Percentiles rank a stretch among this genome's conserved stretches.
These are phyloP conservation scores for Simalia tracyae DNA, from an alignment of 2,797 vertebrate genomes.

Conservation along the genomic window DNA sequence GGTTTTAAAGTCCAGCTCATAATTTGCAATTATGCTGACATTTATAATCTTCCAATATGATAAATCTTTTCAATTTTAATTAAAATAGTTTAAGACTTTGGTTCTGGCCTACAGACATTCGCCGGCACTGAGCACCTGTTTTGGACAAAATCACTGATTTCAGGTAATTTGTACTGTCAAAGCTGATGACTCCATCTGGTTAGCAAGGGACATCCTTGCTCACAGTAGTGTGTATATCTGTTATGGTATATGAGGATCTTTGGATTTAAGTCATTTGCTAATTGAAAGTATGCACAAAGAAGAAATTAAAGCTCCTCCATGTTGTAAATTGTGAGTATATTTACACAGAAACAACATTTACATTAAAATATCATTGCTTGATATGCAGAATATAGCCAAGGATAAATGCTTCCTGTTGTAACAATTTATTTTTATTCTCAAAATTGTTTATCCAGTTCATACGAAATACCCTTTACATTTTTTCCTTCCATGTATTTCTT, in stretches of 20 bases:
- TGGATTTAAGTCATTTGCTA: background rate
- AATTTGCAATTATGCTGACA: background rate
- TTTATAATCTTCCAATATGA: background rate
- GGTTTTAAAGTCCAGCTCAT: background rate
- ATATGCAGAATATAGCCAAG: background rate
- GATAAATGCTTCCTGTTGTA: background rate
- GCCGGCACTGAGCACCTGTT: background rate
- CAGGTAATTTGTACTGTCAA: slow-evolving; percentile 2
- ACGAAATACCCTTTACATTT: background rate
- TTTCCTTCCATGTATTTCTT: slow-evolving; percentile 9
- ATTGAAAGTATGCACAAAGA: background rate
- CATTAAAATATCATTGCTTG: background rate
- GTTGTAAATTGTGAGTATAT: background rate
- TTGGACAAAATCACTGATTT: background rate
- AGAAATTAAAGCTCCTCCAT: background rate
- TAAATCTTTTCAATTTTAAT: background rate
- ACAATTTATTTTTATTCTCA: background rate
- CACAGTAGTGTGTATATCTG: background rate
- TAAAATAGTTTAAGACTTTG: background rate
- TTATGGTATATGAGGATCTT: background rate
- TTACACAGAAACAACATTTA: background rate
- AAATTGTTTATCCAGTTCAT: background rate
- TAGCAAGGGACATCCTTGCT: background rate
- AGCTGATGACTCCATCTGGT: background rate
- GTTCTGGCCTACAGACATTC: background rate